phyloP scores from a whole-genome alignment of 1,140 invertebrate genomes.

The Reticulitermes speratus region DNA sequence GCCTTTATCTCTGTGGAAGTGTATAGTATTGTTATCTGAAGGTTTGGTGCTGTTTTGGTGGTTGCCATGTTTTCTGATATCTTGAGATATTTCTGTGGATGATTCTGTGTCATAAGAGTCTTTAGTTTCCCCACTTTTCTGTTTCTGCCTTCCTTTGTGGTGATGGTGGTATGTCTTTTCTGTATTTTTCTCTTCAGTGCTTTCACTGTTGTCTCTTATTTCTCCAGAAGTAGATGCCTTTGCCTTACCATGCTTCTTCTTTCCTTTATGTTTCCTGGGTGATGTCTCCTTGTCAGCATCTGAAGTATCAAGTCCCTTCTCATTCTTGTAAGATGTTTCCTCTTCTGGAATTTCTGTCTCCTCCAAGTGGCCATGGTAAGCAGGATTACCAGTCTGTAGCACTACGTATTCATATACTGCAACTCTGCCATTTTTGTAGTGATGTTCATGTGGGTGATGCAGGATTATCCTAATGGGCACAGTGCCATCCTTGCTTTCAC shows the following conservation, averaged over 20 bases:
- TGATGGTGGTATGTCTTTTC: background rate
- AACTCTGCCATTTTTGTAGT: conserved; percentile 33
- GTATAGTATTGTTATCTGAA: conserved; percentile 41
- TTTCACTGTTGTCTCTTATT: background rate
- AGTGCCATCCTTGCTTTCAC: conserved; percentile 26
- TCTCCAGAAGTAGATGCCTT: too few species aligned
- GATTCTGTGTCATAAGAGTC: background rate
- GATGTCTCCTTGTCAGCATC: background rate
- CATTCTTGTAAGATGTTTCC: background rate
- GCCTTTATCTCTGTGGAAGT: conserved; percentile 39
- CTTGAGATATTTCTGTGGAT: background rate
- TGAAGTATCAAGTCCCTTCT: too few species aligned
- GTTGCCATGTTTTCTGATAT: conserved; percentile 26
- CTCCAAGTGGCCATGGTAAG: conserved; percentile 42
- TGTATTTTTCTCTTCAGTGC: background rate
- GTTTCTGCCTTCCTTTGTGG: too few species aligned
- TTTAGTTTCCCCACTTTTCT: background rate
- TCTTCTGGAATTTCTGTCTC: background rate
- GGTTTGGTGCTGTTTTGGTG: conserved; percentile 23
- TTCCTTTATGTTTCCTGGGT: background rate
- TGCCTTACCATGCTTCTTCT: background rate
- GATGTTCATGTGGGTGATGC: conserved; percentile 43
- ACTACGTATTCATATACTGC: conserved; percentile 42
- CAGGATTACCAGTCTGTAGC: conserved; percentile 38
- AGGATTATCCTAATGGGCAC: conserved; percentile 43